Base-by-base conservation (phyloP, 1,140 invertebrate genomes). In the Caenorhabditis inopinata region DNA sequence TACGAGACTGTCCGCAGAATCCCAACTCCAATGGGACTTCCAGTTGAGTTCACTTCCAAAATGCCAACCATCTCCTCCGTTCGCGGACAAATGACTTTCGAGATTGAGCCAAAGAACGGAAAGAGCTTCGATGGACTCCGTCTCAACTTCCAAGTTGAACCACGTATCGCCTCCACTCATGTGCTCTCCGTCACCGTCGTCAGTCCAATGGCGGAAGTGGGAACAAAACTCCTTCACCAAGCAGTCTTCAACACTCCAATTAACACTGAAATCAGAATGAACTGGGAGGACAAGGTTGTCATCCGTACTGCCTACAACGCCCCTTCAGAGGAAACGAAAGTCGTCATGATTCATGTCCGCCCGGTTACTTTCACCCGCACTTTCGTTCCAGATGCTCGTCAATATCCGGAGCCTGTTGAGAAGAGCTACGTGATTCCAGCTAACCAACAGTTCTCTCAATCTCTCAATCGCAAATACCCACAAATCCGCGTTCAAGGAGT, bases 21-120 rank as follows among this genome's bases (percentile, higher is more conserved):
- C 18, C 83, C 85, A 14, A 86, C 85, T 14, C 47, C 82, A 27
- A 49, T 80, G 29, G 85, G 85, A 81, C 29, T 86, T 42, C 85
- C 86, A 23, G 76, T 87, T 46, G 25, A 75, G 38, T 75, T 85
- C 49, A 35, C 46, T 12, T 49, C 82, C 53, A 77, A 78, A n/a
- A 74, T 80, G 62, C 83, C 85, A 21, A 76, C 83, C n/a, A 23
- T 86, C 51, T 46, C 77, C 68, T 45, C 74, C 32, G 25, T 85
- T 32, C 45, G 81, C 27, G 85, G 83, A 18, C 21, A 73, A n/a
- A 27, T 85, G n/a, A 84, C 84, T 25, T 62, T 78, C 73, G 74
- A 81, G n/a, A 27, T 84, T 46, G 62, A 87, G 53, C 25, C 76
- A 38, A 73, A 82, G 58, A 49, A 81, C 51, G 76, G 68, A 48